Evolutionary conservation across 2,113 vertebrate genomes (phyloP).

Genomic region (Myiagra hebetior): DNA sequence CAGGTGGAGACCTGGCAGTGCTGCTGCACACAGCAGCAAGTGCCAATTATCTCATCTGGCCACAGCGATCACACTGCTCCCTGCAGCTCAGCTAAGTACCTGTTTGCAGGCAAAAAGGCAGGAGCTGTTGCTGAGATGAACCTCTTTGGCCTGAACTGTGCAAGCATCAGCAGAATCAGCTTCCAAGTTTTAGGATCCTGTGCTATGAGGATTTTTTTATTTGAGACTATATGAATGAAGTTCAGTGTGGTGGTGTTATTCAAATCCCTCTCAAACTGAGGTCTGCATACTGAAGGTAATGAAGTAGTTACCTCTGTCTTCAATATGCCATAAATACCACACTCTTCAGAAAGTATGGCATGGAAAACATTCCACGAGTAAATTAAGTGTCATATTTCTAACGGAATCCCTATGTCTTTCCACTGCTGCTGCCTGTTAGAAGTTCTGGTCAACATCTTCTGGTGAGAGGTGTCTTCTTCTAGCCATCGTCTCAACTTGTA

Average conservation of each 20-base stretch:
- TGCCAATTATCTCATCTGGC: conserved; percentile 8
- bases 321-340: neutral
- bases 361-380: neutral
- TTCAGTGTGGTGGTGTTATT: neutral
- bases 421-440: neutral
- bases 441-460: neutral
- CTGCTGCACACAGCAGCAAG: neutral
- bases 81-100: neutral
- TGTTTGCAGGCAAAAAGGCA: neutral
- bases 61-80: neutral
- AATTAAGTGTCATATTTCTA: neutral
- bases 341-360: neutral
- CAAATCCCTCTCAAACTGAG: neutral
- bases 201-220: neutral
- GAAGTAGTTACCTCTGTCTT: neutral
- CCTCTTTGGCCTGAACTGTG: neutral
- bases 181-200: neutral
- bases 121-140: neutral
- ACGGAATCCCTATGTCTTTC: fast-evolving
- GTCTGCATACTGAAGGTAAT: neutral
- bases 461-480: neutral
- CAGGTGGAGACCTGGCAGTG: conserved; percentile 23
- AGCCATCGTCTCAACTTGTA: neutral
- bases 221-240: neutral
- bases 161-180: neutral